Evolutionary conservation across 2,113 vertebrate genomes (phyloP), one percentile per base, ranked within the genome.

Genomic region (Pseudopipra pipra): DNA sequence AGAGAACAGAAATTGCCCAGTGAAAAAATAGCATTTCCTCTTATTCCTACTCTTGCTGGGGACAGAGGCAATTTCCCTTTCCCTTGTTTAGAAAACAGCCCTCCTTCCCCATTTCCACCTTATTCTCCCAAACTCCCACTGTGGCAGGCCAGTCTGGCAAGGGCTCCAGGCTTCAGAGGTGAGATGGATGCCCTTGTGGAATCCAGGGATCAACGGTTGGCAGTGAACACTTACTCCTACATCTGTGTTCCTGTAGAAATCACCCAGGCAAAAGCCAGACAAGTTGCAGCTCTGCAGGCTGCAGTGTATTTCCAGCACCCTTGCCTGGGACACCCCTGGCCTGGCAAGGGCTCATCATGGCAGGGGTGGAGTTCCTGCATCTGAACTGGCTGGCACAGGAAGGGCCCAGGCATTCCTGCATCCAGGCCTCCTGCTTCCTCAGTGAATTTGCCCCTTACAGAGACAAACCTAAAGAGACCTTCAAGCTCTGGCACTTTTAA

Each of bases 251-350:
- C 66, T 52, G 37, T 66, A 87, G 41, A 61, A 27, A 56, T 49
- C 3, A 0, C 17, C 27, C 46, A 73, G 54, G 19, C 44, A 51
- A 70, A 87, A 43, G 5, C 5, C n/a, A 49, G 14, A 19, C 0
- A 3, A 30, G 65, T 3, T 52, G 56, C 78, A 61, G 65, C 54
- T 47, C 52, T 0, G 0, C 3, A 28, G 52, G 19, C 14, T 2
- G 3, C 56, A 24, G 49, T 3, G 14, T 22, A 39, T 61, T 87
- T 67, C 56, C 28, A 20, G 3, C 0, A 2, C 3, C 0, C 12
- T 59, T 75, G 7, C 43, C 27, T 65, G 72, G 39, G 63, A 33
- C 23, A 37, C 3, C 17, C 10, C 41, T 47, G 55, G 37, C 47
- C n/a, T 1, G 2, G 25, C 35, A 70, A 55, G 27, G 43, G 14